Evolutionary conservation across 2,797 vertebrate species (phyloP).

Genomic region (Meriones psammophilus): DNA sequence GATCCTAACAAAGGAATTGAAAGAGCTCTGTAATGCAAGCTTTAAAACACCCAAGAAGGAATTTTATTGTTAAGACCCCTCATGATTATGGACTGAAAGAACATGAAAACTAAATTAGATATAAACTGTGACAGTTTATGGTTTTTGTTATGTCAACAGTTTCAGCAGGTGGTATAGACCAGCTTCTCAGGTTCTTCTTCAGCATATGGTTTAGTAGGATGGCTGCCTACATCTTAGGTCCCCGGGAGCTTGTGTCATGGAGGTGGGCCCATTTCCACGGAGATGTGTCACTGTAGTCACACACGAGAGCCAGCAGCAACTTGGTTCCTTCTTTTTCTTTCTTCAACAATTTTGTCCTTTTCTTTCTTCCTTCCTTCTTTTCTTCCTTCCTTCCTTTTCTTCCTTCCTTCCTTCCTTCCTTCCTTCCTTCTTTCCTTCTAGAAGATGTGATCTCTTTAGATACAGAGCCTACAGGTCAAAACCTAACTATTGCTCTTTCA

Average conservation of each 20-base stretch:
- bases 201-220: not conserved
- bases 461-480: not conserved
- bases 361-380: not conserved
- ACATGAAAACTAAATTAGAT: not conserved
- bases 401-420: not conserved
- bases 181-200: not conserved
- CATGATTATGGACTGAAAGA: not conserved
- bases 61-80: not conserved
- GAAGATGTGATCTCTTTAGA: not conserved
- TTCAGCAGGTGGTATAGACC: not conserved
- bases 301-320: not conserved
- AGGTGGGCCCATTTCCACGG: not conserved
- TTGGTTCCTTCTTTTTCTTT: not conserved
- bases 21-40: not conserved
- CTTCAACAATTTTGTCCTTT: not conserved
- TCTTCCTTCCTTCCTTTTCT: not conserved
- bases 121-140: not conserved
- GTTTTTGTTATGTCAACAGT: not conserved
- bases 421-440: accelerated
- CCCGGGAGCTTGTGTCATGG: not conserved
- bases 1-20: not conserved
- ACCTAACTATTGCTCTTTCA: not conserved
- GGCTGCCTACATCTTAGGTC: not conserved
- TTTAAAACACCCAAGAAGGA: not conserved
- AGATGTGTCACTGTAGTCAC: not conserved